These are phyloP conservation scores for Montipora efflorescens DNA, from an alignment of 64 coral and sea anemone genomes.

Conservation along the genomic window DNA sequence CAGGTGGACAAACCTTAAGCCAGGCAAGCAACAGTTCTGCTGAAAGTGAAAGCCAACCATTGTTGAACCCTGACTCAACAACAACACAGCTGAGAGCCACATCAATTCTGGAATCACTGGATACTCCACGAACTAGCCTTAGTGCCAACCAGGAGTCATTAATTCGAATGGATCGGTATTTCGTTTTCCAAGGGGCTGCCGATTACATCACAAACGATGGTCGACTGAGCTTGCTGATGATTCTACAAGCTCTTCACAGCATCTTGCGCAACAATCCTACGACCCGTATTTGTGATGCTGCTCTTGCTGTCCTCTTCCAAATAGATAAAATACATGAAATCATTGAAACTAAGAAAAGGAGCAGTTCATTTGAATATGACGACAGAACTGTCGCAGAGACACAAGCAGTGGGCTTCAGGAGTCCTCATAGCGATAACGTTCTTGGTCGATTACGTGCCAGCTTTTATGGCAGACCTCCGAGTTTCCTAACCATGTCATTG, in stretches of 20 bases:
- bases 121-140: background rate
- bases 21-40: conserved; percentile 18
- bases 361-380: conserved; percentile 67
- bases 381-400: conserved; percentile 89
- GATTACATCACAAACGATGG: conserved; percentile 94
- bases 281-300: conserved; percentile 62
- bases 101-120: background rate
- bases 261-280: conserved; percentile 76
- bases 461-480: conserved; percentile 88
- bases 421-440: conserved; percentile 81
- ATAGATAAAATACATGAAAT: conserved; percentile 70
- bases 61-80: background rate
- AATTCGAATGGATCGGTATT: conserved; percentile 71
- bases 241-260: conserved; percentile 82
- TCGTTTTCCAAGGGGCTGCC: conserved; percentile 81
- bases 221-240: conserved; percentile 78
- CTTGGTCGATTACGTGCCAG: conserved; percentile 79
- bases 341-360: conserved; percentile 39
- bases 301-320: conserved; percentile 25
- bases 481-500: conserved; percentile 66
- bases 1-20: background rate
- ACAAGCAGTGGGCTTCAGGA: conserved; percentile 78
- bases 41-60: conserved; percentile 23
- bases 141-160: conserved; percentile 25
- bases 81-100: background rate